Conservation (phyloP, 2,797 vertebrate species). For the Harpagifer antarcticus region DNA sequence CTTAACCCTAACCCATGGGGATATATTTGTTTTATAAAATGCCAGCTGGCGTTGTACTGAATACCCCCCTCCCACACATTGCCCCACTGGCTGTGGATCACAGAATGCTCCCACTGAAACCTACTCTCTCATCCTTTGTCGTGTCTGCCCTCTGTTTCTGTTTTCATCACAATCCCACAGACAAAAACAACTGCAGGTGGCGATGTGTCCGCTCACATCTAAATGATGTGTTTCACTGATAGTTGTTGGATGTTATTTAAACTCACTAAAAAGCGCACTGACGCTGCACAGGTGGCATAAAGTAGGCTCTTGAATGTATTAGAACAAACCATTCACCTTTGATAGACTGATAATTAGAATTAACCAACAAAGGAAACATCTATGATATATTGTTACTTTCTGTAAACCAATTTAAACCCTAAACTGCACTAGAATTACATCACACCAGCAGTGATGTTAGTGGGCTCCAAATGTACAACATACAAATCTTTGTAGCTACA, state of each 20-base stretch:
- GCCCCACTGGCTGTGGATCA: conserved; percentile 23
- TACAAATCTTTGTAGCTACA: not conserved
- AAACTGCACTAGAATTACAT: not conserved
- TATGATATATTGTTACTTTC: not conserved
- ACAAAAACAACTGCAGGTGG: conserved; percentile 45
- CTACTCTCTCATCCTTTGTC: not conserved
- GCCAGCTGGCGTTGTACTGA: not conserved
- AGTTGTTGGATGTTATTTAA: not conserved
- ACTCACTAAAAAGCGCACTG: conserved; percentile 8
- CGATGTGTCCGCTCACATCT: conserved; percentile 22
- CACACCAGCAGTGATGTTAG: not conserved
- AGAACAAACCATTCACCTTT: conserved; percentile 15
- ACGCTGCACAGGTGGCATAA: conserved; percentile 18
- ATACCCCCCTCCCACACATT: not conserved
- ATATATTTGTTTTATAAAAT: conserved; percentile 9
- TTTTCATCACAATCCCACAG: conserved; percentile 24
- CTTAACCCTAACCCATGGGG: not conserved
- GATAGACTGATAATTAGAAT: not conserved
- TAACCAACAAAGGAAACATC: not conserved
- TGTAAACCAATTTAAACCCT: not conserved
- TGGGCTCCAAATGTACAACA: not conserved
- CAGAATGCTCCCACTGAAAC: conserved; percentile 14
- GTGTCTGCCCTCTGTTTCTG: conserved; percentile 9
- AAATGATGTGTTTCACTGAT: conserved; percentile 16
- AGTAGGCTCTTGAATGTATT: conserved; percentile 15